phyloP scores from a whole-genome alignment of 1,140 invertebrate genomes.

The Lasioglossum baleicum region DNA sequence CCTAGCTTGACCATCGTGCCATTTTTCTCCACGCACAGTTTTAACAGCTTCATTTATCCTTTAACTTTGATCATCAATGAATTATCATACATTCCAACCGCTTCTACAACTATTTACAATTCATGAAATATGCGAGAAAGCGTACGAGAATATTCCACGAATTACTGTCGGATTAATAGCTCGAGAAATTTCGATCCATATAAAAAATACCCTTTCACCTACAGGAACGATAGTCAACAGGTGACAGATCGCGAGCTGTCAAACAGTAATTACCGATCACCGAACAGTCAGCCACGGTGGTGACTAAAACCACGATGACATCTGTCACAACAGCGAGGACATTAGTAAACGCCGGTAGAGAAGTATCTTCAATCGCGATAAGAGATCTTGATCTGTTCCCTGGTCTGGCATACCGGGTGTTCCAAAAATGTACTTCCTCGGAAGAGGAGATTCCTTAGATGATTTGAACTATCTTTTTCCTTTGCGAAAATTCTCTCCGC shows the following conservation, averaged over 20 bases:
- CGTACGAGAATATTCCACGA: too few species aligned
- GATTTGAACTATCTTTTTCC: too few species aligned
- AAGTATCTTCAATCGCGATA: background rate
- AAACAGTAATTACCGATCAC: background rate
- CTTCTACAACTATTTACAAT: too few species aligned
- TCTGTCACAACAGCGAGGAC: conserved; percentile 49
- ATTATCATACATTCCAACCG: too few species aligned
- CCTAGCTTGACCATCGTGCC: too few species aligned
- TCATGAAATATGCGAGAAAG: too few species aligned
- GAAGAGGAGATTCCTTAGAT: too few species aligned
- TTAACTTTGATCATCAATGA: too few species aligned
- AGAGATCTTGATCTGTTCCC: conserved; percentile 13
- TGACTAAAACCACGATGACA: conserved; percentile 3
- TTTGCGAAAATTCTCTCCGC: too few species aligned
- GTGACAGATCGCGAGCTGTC: background rate
- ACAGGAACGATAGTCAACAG: background rate
- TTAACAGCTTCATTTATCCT: too few species aligned
- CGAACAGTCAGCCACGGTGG: background rate
- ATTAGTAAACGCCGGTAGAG: conserved; percentile 43
- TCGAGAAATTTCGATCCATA: background rate
- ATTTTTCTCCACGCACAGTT: too few species aligned
- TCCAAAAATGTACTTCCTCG: background rate
- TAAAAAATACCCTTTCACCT: background rate
- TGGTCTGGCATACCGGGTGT: background rate
- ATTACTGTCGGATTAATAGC: too few species aligned